Evolutionary conservation across 2,888 invertebrate genomes (phyloP), one percentile per base, ranked within the genome.

Genomic region (Galeruca laticollis): DNA sequence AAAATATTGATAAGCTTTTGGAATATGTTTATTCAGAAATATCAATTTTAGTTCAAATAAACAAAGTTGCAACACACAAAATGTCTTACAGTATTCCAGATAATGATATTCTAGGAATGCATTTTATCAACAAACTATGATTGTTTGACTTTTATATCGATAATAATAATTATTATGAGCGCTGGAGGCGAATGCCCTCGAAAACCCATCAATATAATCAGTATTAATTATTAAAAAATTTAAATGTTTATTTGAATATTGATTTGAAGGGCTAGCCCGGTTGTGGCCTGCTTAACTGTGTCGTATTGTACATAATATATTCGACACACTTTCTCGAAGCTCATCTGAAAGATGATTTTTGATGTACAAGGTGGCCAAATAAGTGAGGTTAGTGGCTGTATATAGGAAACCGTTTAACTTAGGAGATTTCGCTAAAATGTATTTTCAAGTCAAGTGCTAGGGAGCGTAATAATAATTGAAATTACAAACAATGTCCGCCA

Each of bases 41-140:
- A 40, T 43, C n/a, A n/a, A 43, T 43, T 6, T 43, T n/a, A 43
- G 43, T 43, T n/a, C 1, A 43, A 43, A n/a, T 13, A 43, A 43
- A 43, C 43, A 43, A 40, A 40, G 43, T 43, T 43, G 43, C 43
- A 43, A n/a, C 43, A 43, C 13, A 43, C 43, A 37, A 37, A 37
- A 37, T 37, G 37, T n/a, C 43, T 15, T 43, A 1, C 43, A n/a
- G 4, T 43, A n/a, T 43, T 43, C n/a, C n/a, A 43, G 43, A 43
- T 43, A 43, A 43, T 43, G 33, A 43, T 4, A 43, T 43, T 43
- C 43, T 43, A n/a, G 43, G 43, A 43, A 43, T 15, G 13, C 43
- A 6, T 15, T 43, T 43, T 43, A 15, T 43, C 43, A 43, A 43
- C n/a, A 3, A 43, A 43, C 4, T 13, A n/a, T 43, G 43, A n/a